Evolutionary conservation across 1,140 invertebrate genomes (phyloP).

Genomic region (Vollenhovia emeryi): DNA sequence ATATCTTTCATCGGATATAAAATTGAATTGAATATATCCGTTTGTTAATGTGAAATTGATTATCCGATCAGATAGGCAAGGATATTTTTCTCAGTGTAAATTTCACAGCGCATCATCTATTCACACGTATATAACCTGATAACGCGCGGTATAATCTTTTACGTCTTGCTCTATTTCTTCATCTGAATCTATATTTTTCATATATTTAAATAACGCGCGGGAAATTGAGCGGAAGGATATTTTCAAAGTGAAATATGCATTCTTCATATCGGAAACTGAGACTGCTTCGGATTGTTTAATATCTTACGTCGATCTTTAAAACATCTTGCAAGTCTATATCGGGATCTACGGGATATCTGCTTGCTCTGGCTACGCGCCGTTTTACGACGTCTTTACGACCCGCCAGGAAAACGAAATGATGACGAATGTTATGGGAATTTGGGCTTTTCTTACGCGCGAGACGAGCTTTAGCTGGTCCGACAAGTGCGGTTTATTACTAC

Average conservation of each 20-base stretch:
- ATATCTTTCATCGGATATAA: too few relatives aligned
- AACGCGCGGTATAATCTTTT: background rate
- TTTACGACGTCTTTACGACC: conserved; percentile 19
- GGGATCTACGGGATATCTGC: background rate
- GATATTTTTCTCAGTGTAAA: too few relatives aligned
- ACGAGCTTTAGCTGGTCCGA: background rate
- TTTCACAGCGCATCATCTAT: too few relatives aligned
- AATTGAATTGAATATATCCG: too few relatives aligned
- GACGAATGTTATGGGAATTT: conserved; percentile 26
- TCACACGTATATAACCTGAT: too few relatives aligned
- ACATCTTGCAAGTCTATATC: conserved; percentile 1
- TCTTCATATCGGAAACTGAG: background rate
- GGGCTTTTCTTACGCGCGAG: background rate
- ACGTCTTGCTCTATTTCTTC: background rate
- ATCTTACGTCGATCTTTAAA: conserved; percentile 1
- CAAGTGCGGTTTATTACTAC: conserved; percentile 8
- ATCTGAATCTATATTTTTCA: background rate
- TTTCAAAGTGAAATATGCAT: background rate
- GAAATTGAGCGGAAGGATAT: background rate
- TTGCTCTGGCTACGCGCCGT: background rate
- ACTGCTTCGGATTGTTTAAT: background rate
- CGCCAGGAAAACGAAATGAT: background rate
- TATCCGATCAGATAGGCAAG: too few relatives aligned
- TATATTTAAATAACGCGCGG: background rate
- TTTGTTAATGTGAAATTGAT: too few relatives aligned